phyloP scores from a whole-genome alignment of 2,113 vertebrate genomes.

The Oreochromis aureus region DNA sequence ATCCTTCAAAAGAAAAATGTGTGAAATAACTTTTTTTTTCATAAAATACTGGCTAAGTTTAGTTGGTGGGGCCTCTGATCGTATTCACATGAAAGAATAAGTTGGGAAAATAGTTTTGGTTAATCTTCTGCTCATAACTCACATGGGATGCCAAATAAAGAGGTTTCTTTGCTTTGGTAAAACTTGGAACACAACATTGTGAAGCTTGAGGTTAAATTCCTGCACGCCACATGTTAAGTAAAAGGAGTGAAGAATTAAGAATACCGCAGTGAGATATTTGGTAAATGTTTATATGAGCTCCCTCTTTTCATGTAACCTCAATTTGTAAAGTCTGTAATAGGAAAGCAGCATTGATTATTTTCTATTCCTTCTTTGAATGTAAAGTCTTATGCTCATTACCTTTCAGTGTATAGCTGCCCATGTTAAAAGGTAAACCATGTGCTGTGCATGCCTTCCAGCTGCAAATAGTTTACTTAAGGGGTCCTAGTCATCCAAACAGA shows the following conservation, averaged over 20 bases:
- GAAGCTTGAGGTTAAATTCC: background rate
- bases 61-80: background rate
- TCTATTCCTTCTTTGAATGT: background rate
- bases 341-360: background rate
- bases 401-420: slow-evolving; percentile 25
- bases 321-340: background rate
- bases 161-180: background rate
- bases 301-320: background rate
- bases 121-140: background rate
- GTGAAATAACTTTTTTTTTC: background rate
- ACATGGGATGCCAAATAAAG: background rate
- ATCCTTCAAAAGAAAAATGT: background rate
- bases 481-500: slow-evolving; percentile 51
- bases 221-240: background rate
- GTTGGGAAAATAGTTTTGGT: background rate
- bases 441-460: slow-evolving; percentile 9
- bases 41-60: background rate
- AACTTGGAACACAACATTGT: background rate
- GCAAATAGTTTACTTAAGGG: slow-evolving; percentile 33
- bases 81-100: background rate
- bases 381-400: background rate
- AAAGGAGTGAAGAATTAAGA: background rate
- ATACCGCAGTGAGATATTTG: background rate
- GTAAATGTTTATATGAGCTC: background rate
- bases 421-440: slow-evolving; percentile 11